Evolutionary conservation across 2,113 vertebrate species (phyloP), one percentile per base, ranked within the genome.

Genomic region (Solea solea): DNA sequence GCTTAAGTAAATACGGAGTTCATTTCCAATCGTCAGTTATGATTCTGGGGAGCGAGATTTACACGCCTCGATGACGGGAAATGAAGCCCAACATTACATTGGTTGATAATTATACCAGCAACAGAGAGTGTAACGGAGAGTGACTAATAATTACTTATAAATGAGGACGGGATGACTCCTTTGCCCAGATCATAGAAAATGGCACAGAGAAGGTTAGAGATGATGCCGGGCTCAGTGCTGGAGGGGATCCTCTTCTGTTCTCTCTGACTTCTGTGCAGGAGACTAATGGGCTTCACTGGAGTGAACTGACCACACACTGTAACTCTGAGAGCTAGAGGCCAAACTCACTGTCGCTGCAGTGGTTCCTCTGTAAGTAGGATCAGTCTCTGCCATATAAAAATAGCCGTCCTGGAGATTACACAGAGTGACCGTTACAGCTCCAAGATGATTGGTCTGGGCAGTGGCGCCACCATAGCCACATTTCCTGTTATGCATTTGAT

Each of bases 261-360:
- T 78, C 70, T 60, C 55, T 69, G 59, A 66, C 58, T 48, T 75
- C 75, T 59, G 69, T 74, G 79, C 67, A 80, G 61, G 77, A 86
- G 82, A 90, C 74, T 83, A 88, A 89, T 80, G 74, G 78, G 61
- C 72, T 78, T 83, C 67, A 74, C 64, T 63, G 76, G 62, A 81
- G 65, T 84, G 81, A 79, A 76, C 84, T 88, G 85, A 87, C 84
- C 86, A 81, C 85, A 82, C 80, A 81, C 60, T 81, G 76, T 61
- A 85, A 76, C 80, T 81, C 74, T 54, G 67, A 86, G 61, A 82
- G 85, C 86, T 71, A 14, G 81, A 87, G 86, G 88, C 83, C 74
- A 85, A 88, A 84, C 75, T 88, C 70, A 75, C 74, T 84, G 83
- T 76, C 75, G 85, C 85, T 73, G 79, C 76, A 83, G 79, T 57